Evolutionary conservation across 2,113 vertebrate genomes (phyloP), one percentile per base, ranked within the genome.

Genomic region (Pungitius pungitius): DNA sequence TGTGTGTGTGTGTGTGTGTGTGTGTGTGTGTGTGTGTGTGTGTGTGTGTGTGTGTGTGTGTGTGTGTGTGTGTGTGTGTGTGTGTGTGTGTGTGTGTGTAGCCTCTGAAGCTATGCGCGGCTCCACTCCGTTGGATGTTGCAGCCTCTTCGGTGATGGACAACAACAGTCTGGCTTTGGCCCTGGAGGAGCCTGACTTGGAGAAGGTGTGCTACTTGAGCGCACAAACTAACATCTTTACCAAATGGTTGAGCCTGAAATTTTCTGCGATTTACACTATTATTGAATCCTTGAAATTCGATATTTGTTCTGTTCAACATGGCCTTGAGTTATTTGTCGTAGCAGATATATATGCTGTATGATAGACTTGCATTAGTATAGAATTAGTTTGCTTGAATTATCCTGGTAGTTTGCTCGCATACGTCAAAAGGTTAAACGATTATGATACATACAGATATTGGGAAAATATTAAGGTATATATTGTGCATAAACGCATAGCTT

Each of bases 111-210:
- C 97, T 0, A 99, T 99, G 97, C 95, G 97, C 65, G 98, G 98
- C 71, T 99, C 96, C 0, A 99, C 98, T 52, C 97, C 98, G 0
- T 90, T 99, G 40, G 97, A 99, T 78, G 97, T 99, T 56, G 98
- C 98, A 67, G 97, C 98, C 4, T 96, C 98, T 57, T 99, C 98
- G 4, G 96, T 99, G 72, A 99, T 99, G 98, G 97, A 99, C 90
- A 99, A 99, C 87, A 99, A 99, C 2, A 96, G 97, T 27, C 92
- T 99, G 78, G 97, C 97, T 0, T 90, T 99, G 54, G 94, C 96
- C 20, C 91, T 99, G 81, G 96, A 96, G 71, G 97, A 99, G 84
- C 97, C 97, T 2, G 97, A 99, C 80, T 93, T 99, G 0, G 97
- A 98, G 80, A 99, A 98, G 94, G 97, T 97, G 87, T 60, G 68